Evolutionary conservation across 2,113 vertebrate genomes (phyloP), one percentile per base, ranked within the genome.

Genomic region (Penelope pileata): DNA sequence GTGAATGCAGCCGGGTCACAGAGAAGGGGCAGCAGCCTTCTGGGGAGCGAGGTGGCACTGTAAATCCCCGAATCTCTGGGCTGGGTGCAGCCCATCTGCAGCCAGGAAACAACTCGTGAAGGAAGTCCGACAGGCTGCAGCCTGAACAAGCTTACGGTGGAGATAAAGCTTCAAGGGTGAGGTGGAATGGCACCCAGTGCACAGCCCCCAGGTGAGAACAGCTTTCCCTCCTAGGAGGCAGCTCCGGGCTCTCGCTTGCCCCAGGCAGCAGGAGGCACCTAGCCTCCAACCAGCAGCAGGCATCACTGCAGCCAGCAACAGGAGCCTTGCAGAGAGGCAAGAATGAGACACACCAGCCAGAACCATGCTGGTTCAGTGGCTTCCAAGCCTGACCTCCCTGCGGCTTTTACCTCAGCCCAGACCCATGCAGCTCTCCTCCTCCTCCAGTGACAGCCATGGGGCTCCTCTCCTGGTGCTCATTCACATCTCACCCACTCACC

Each of bases 121-220:
- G n/a, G 18, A 42, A 42, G 29, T 18, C 9, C 16, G 40, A 27
- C 29, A 40, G 62, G 27, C 21, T 40, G 12, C 40, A 21, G 40
- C 12, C 8, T 32, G 40, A 64, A 64, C 3, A 3, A 10, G 24
- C 42, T 69, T 42, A 47, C 13, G 0, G 0, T 7, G 29, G 53
- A 64, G 54, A 58, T 8, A 77, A 70, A 51, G 64, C 1, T 1
- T n/a, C 45, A n/a, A 40, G 15, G 2, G 26, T 5, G 32, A 38
- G 15, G 23, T 0, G 1, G 48, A 16, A 43, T 0, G 1, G 45
- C 0, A 2, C 16, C 22, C 14, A n/a, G 9, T 0, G 0, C 3
- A 7, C 17, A 16, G 1, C 40, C 50, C 48, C 47, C 9, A 16
- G 29, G 47, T 0, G 1, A 47, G 36, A 83, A n/a, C 15, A 58